Percentiles rank a stretch among this genome's conserved stretches.
phyloP scores from a whole-genome alignment of 2,797 vertebrate species.

The Malurus leucopterus region DNA sequence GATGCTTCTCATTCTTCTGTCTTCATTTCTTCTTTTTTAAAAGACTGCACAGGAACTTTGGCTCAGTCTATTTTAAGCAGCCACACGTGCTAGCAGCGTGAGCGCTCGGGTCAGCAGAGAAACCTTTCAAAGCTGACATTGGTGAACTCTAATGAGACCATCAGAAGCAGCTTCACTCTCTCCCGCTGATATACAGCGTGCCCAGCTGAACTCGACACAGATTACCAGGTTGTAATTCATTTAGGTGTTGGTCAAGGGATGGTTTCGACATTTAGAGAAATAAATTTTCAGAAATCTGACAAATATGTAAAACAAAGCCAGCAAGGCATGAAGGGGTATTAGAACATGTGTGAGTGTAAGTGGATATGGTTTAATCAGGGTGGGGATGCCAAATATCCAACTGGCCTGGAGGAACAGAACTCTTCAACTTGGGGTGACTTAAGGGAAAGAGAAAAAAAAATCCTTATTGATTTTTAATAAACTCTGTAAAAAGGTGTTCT shows the following conservation, averaged over 20 bases:
- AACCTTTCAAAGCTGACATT: background rate
- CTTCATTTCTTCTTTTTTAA: background rate
- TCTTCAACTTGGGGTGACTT: background rate
- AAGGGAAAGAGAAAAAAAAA: background rate
- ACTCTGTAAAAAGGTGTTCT: background rate
- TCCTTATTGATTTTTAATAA: background rate
- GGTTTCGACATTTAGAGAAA: background rate
- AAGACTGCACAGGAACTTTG: background rate
- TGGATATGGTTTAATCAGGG: background rate
- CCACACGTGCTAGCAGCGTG: background rate
- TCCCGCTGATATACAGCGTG: background rate
- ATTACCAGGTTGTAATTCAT: background rate
- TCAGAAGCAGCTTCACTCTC: background rate
- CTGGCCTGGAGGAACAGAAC: background rate
- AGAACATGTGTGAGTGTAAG: background rate
- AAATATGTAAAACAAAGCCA: background rate
- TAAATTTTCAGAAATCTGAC: background rate
- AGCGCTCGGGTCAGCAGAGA: background rate
- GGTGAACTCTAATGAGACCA: background rate
- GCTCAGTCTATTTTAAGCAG: conserved; percentile 10
- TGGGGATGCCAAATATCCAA: background rate
- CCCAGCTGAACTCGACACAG: background rate
- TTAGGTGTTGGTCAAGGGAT: background rate
- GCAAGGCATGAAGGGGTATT: background rate
- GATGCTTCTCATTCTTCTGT: background rate